phyloP scores from a whole-genome alignment of 37 sponge, comb jelly and placozoan genomes.

The Spongia lamella region DNA sequence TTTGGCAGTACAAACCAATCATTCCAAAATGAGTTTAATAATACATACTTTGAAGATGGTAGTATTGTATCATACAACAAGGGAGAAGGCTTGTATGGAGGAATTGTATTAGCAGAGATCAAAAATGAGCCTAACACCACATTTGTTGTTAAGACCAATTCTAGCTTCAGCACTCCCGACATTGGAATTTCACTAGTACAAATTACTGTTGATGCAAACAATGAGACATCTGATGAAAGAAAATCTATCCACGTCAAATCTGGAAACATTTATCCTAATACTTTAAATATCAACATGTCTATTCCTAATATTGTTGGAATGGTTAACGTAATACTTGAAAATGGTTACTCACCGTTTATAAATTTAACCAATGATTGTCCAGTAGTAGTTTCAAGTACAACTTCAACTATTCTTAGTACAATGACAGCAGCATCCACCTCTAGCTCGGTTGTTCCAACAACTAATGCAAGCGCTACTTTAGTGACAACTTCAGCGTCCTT shows the following conservation, averaged over 20 bases:
- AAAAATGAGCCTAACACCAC: background rate
- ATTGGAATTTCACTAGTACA: conserved; percentile 38
- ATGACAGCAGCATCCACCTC: background rate
- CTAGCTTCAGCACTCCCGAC: conserved; percentile 12
- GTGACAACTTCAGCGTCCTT: background rate
- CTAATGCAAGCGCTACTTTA: background rate
- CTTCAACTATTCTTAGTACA: background rate
- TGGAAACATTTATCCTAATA: background rate
- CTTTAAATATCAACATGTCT: background rate
- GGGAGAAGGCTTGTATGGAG: conserved; percentile 14
- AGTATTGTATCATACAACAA: background rate
- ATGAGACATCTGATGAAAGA: background rate
- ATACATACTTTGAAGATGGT: conserved; percentile 11
- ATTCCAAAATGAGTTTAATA: conserved; percentile 39
- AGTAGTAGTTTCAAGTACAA: background rate
- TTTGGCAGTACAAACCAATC: conserved; percentile 22
- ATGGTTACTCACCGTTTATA: conserved; percentile 9
- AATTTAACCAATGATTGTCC: background rate
- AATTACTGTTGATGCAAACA: conserved; percentile 22
- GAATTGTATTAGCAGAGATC: conserved; percentile 11
- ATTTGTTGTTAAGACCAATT: conserved; percentile 9
- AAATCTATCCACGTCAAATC: background rate
- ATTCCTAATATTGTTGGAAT: background rate
- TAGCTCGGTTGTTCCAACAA: background rate
- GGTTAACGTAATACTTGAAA: background rate